phyloP scores from a whole-genome alignment of 2,888 invertebrate species.

The Platynereis dumerilii region DNA sequence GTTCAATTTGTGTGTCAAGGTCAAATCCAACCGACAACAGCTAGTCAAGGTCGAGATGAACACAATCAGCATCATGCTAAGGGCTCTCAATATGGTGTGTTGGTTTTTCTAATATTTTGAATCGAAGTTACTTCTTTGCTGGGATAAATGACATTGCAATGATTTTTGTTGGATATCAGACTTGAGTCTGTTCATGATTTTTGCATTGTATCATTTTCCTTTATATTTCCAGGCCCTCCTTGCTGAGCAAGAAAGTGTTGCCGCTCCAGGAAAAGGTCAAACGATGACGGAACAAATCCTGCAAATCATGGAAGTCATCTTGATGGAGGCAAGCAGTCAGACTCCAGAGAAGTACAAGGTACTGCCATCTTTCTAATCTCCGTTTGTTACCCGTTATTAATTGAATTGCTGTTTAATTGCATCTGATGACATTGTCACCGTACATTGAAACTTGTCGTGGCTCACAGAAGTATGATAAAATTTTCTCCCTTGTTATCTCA shows the following conservation, averaged over 20 bases:
- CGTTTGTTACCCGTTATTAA: not conserved
- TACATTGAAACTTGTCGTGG: no score
- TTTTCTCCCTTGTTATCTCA: no score
- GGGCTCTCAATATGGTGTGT: slow-evolving; percentile 75
- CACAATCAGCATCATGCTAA: slow-evolving; percentile 64
- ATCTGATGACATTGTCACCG: no score
- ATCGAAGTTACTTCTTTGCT: no score
- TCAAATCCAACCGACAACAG: slow-evolving; percentile 83
- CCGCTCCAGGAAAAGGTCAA: slow-evolving; percentile 62
- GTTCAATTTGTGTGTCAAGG: slow-evolving; percentile 86
- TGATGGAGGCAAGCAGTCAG: slow-evolving; percentile 89
- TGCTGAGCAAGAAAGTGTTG: slow-evolving; percentile 56
- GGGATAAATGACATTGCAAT: no score
- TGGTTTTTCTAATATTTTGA: no score
- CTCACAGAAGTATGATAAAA: no score
- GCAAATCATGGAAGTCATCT: slow-evolving; percentile 93
- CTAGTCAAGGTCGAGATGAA: slow-evolving; percentile 82
- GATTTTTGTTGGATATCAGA: no score
- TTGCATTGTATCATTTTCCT: no score
- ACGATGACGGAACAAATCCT: slow-evolving; percentile 86
- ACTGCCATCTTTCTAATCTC: not conserved
- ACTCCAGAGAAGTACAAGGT: slow-evolving; percentile 77
- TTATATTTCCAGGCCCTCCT: slow-evolving; percentile 50
- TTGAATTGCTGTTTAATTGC: not conserved
- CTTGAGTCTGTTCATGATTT: no score